Evolutionary conservation across 2,113 vertebrate species (phyloP).

Genomic region (Heterotis niloticus): DNA sequence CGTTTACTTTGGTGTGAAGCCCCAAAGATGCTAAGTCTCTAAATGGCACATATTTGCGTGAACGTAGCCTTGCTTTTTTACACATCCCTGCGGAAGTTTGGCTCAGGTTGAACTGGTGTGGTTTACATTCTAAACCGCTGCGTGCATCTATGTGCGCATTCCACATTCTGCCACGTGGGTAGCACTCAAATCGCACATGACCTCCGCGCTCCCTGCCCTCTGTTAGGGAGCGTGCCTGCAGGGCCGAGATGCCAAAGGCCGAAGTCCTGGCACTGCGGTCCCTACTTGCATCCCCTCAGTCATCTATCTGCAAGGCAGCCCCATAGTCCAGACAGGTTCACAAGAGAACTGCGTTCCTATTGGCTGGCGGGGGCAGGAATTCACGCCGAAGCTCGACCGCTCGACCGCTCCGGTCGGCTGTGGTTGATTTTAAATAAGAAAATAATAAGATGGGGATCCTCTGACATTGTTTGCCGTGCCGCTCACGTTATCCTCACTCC

Average conservation of each 20-base stretch:
- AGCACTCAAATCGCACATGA: too few relatives aligned
- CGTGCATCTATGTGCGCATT: background rate
- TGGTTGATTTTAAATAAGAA: conserved; percentile 83
- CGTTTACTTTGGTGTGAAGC: background rate
- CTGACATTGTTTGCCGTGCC: conserved; percentile 61
- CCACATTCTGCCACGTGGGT: too few relatives aligned
- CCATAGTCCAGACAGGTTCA: conserved; percentile 62
- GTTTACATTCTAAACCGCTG: background rate
- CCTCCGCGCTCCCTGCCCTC: too few relatives aligned
- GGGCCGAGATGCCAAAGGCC: too few relatives aligned
- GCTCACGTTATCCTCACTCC: background rate
- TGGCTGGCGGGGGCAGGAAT: conserved; percentile 76
- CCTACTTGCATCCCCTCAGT: background rate
- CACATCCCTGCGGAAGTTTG: conserved; percentile 20
- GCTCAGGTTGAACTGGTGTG: background rate
- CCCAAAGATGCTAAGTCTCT: background rate
- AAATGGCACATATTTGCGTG: too few relatives aligned
- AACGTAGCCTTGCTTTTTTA: background rate
- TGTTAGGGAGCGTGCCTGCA: too few relatives aligned
- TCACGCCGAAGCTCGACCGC: conserved; percentile 71
- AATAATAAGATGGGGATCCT: conserved; percentile 69
- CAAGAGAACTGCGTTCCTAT: conserved; percentile 66
- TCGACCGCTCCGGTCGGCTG: conserved; percentile 60
- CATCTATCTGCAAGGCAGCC: conserved; percentile 7
- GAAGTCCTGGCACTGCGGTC: background rate